Conservation (phyloP, 2,113 vertebrate genomes). For the Callospermophilus lateralis region DNA sequence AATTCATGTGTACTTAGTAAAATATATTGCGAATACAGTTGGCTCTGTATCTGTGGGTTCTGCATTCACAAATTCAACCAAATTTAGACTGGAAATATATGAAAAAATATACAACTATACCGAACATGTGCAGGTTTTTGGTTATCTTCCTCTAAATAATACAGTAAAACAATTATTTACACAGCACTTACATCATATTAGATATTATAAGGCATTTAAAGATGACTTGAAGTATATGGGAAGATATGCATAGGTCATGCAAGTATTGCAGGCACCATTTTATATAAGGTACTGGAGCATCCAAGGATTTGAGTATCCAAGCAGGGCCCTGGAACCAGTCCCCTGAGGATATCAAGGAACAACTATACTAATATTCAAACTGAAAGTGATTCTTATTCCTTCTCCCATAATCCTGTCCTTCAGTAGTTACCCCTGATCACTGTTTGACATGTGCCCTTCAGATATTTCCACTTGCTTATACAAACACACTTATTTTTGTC, state of each 20-base stretch:
- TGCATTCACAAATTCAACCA: neutral
- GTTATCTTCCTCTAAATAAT: no score
- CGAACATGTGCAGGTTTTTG: neutral
- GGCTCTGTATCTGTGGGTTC: neutral
- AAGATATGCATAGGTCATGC: neutral
- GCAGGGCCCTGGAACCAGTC: neutral
- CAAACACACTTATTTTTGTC: neutral
- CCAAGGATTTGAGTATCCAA: neutral
- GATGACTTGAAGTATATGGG: neutral
- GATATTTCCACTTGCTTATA: neutral
- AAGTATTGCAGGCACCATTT: neutral
- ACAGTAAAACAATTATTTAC: no score
- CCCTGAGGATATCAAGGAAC: neutral
- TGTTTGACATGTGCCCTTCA: no score
- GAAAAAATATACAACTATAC: neutral
- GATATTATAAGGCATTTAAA: neutral
- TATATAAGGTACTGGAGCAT: neutral
- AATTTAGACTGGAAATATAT: neutral
- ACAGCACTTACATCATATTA: no score
- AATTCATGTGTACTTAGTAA: neutral
- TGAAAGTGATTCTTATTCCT: neutral
- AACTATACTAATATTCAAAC: neutral
- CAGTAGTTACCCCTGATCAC: neutral
- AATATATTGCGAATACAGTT: neutral
- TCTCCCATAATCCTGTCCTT: neutral